phyloP scores from a whole-genome alignment of 2,888 invertebrate species.

The Amphiduros pacificus region DNA sequence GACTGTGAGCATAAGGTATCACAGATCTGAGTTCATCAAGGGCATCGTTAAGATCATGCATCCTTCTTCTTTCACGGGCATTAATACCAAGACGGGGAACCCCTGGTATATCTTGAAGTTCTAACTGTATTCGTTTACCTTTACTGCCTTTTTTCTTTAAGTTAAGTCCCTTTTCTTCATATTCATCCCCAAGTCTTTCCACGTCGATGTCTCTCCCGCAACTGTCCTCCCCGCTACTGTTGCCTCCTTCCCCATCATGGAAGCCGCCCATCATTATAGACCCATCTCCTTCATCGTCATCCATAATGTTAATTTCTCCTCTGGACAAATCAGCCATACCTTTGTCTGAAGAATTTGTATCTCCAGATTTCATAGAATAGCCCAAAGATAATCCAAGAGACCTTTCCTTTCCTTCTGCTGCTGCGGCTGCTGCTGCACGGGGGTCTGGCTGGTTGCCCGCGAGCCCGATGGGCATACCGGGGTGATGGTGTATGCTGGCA shows the following conservation, averaged over 20 bases:
- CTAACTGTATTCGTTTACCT: too few species aligned
- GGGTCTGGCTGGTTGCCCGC: not conserved
- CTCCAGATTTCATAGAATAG: not conserved
- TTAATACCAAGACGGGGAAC: constrained; percentile 56
- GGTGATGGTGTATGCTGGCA: not conserved
- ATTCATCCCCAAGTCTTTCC: constrained; percentile 3
- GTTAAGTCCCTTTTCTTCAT: constrained; percentile 12
- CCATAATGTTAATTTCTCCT: not conserved
- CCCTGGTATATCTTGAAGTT: too few species aligned
- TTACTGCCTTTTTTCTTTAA: not conserved
- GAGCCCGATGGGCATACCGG: not conserved
- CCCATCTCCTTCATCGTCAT: not conserved
- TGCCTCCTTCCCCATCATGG: not conserved
- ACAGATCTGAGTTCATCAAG: constrained; percentile 57
- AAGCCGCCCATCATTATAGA: not conserved
- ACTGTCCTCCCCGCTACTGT: not conserved
- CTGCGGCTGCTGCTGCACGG: not conserved
- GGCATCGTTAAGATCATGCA: constrained; percentile 63
- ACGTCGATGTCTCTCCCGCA: not conserved
- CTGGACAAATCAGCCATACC: not conserved
- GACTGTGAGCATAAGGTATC: constrained; percentile 59
- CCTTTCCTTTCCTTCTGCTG: too few species aligned
- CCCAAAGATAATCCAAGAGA: too few species aligned
- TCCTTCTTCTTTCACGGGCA: constrained; percentile 60
- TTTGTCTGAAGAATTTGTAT: not conserved